A percentile compares a stretch with the other conserved stretches of the same genome.
phyloP scores from a whole-genome alignment of 2,113 vertebrate genomes.

The Ciconia boyciana region DNA sequence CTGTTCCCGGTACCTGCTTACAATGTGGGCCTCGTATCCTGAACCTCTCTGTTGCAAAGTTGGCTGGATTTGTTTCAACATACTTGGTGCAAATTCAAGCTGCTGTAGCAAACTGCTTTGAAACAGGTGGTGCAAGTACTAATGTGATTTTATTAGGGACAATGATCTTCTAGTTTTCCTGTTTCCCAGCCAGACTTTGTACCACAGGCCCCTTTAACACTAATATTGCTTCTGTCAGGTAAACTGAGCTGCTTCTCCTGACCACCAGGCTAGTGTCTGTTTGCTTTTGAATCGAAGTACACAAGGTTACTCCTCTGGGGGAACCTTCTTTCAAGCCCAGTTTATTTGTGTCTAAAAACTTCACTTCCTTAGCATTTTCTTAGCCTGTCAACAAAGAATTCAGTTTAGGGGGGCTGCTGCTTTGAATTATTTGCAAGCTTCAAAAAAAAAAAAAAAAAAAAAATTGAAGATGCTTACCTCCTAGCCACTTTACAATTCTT shows the following conservation, averaged over 20 bases:
- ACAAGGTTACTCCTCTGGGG: background rate
- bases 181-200: background rate
- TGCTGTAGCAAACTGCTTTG: background rate
- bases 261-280: background rate
- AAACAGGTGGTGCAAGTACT: background rate
- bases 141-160: background rate
- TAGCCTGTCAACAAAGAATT: background rate
- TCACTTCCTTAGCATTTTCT: background rate
- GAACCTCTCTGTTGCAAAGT: background rate
- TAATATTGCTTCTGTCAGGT: background rate
- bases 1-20: background rate
- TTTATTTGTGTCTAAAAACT: background rate
- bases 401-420: background rate
- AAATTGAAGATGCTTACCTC: background rate
- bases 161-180: background rate
- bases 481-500: background rate
- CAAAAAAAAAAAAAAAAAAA: background rate
- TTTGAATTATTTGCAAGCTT: background rate
- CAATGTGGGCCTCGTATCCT: accelerated
- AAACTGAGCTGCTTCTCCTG: background rate
- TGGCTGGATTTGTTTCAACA: background rate
- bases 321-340: background rate
- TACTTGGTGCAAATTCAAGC: background rate
- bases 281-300: accelerated
- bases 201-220: background rate